Evolutionary conservation across 1,140 invertebrate genomes (phyloP).

Genomic region (Pogonus chalceus): DNA sequence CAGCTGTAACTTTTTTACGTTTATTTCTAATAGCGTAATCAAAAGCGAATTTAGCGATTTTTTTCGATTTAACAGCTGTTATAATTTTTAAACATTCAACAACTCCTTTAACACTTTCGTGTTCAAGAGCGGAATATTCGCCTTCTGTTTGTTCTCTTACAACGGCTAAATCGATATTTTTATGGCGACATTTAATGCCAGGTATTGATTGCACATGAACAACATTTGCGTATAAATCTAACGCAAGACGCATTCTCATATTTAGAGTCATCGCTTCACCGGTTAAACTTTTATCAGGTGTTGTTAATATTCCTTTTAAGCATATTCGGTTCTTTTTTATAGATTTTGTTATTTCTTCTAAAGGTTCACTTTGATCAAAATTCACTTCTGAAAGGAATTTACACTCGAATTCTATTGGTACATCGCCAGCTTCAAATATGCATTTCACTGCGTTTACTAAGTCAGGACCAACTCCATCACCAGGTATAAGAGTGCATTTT

Average conservation of each 20-base stretch:
- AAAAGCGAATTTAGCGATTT: slow-evolving; percentile 74
- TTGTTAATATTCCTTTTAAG: slow-evolving; percentile 91
- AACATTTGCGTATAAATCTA: slow-evolving; percentile 97
- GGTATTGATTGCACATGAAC: slow-evolving; percentile 91
- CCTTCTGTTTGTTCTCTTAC: slow-evolving; percentile 98
- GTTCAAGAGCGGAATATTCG: slow-evolving; percentile 95
- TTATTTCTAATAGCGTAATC: slow-evolving; percentile 64
- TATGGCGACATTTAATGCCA: slow-evolving; percentile 84
- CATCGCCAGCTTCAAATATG: slow-evolving; percentile 80
- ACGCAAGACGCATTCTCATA: slow-evolving; percentile 83
- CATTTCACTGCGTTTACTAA: slow-evolving; percentile 86
- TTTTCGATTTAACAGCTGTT: slow-evolving; percentile 61
- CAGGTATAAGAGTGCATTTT: slow-evolving; percentile 90
- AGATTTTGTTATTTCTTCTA: slow-evolving; percentile 85
- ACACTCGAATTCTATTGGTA: slow-evolving; percentile 83
- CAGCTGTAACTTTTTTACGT: slow-evolving; percentile 68
- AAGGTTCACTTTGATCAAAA: slow-evolving; percentile 75
- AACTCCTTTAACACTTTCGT: slow-evolving; percentile 66
- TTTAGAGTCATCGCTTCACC: slow-evolving; percentile 91
- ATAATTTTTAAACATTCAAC: slow-evolving; percentile 80
- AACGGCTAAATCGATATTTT: slow-evolving; percentile 90
- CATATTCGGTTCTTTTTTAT: slow-evolving; percentile 87
- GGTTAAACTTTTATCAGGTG: slow-evolving; percentile 78
- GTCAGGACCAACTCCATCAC: slow-evolving; percentile 97
- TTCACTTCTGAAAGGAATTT: slow-evolving; percentile 88